Evolutionary conservation across 2,113 vertebrate species (phyloP).

Genomic region (Oryzias celebensis): DNA sequence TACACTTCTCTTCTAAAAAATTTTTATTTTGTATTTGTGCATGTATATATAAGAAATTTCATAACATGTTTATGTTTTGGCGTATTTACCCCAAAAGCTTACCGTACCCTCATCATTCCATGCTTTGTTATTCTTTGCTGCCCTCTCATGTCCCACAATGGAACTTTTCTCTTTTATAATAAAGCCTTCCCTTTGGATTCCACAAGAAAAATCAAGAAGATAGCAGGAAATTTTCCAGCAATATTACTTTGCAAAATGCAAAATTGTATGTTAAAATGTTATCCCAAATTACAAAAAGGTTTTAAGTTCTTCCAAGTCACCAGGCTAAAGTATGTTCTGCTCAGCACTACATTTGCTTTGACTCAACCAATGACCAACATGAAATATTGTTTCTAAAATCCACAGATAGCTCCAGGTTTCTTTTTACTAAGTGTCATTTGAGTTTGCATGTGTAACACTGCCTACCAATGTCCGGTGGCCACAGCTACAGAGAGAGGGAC

Average conservation of each 20-base stretch:
- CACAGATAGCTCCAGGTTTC: too few relatives aligned
- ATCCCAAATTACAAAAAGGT: too few relatives aligned
- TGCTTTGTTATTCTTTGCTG: constrained; percentile 58
- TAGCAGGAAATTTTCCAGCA: not conserved
- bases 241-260: too few relatives aligned
- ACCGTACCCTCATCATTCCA: constrained; percentile 5
- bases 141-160: constrained; percentile 52
- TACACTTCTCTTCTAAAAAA: not conserved
- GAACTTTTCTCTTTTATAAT: constrained; percentile 58
- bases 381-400: too few relatives aligned
- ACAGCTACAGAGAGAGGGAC: constrained; percentile 85
- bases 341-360: not conserved
- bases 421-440: not conserved
- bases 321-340: too few relatives aligned
- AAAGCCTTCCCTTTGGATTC: not conserved
- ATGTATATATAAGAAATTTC: constrained; percentile 2
- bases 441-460: not conserved
- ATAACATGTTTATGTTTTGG: constrained; percentile 5
- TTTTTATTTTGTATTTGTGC: not conserved
- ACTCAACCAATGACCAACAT: not conserved
- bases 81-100: not conserved
- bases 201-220: not conserved
- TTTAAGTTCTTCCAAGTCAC: too few relatives aligned
- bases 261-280: too few relatives aligned
- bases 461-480: constrained; percentile 82